Evolutionary conservation across 1,140 invertebrate species (phyloP).

Genomic region (Brachionus plicatilis): DNA sequence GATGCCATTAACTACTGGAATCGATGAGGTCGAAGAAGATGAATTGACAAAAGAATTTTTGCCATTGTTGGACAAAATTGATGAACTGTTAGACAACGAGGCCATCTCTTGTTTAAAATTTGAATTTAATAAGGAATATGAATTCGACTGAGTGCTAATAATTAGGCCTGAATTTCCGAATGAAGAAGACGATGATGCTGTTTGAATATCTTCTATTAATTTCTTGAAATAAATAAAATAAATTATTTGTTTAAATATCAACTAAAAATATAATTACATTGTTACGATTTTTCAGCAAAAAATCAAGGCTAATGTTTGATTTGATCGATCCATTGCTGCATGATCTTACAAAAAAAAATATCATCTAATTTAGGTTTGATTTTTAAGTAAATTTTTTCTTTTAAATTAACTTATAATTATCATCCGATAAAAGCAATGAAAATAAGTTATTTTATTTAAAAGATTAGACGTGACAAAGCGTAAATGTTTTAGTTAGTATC

Average conservation of each 20-base stretch:
- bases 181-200: constrained; percentile 15
- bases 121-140: neutral
- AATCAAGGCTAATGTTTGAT: constrained; percentile 29
- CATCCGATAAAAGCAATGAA: neutral
- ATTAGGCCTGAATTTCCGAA: neutral
- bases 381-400: neutral
- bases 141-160: neutral
- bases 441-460: neutral
- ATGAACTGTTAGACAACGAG: neutral
- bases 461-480: neutral
- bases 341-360: constrained; percentile 30
- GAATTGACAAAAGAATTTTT: constrained; percentile 13
- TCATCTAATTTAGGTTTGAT: neutral
- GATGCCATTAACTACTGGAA: constrained; percentile 2
- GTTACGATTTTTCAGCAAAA: constrained; percentile 25
- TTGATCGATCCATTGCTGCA: constrained; percentile 39
- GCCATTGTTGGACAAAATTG: constrained; percentile 22
- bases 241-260: neutral
- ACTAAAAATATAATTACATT: neutral
- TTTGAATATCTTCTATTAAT: constrained; percentile 21
- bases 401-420: neutral
- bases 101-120: neutral
- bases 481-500: too few species aligned
- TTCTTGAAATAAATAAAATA: constrained; percentile 2
- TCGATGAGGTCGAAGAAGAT: constrained; percentile 30